Evolutionary conservation across 1,140 invertebrate genomes (phyloP), one percentile per base, ranked within the genome.

Genomic region (Drosophila pseudoananassae): DNA sequence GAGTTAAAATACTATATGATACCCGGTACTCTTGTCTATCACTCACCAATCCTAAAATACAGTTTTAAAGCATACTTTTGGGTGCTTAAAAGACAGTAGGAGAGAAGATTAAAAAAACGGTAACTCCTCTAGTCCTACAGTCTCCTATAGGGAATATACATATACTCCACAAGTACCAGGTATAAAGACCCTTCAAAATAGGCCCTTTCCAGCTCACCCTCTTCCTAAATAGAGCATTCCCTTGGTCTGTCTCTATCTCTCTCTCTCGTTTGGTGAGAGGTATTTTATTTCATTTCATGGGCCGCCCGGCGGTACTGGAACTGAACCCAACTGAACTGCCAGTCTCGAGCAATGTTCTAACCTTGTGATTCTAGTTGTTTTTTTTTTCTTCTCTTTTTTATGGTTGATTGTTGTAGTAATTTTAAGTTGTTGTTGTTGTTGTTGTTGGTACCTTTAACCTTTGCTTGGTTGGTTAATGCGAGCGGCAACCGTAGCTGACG

Each of bases 381-480:
- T 38, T 7, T 40, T 49, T 33, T 68, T 53, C 36, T 38, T 43
- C 12, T 52, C 52, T 56, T 59, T 36, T 12, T 57, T 63, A 14
- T 58, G 2, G 43, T 15, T 15, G 46, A 14, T 54, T n/a, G 29
- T 46, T n/a, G 38, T 66, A 64, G 63, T 66, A 64, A 64, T 64
- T 66, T 64, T 15, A 36, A n/a, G n/a, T n/a, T n/a, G n/a, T n/a
- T n/a, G n/a, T 51, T 55, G 54, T 66, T 65, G 33, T 55, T 75
- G 73, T 73, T 82, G 71, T 82, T 65, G 66, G 63, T 88, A 88
- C 83, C 83, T 88, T 88, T 88, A 88, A 88, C 83, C 83, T 88
- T 36, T 88, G 20, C 20, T 20, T 88, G 78, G 58, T 29, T 78
- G 76, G 70, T 76, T 58, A 73, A 61, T 66, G 61, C 55, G 54